These are phyloP conservation scores for Mesitornis unicolor DNA, from an alignment of 2,113 vertebrate genomes.

Conservation along the genomic window DNA sequence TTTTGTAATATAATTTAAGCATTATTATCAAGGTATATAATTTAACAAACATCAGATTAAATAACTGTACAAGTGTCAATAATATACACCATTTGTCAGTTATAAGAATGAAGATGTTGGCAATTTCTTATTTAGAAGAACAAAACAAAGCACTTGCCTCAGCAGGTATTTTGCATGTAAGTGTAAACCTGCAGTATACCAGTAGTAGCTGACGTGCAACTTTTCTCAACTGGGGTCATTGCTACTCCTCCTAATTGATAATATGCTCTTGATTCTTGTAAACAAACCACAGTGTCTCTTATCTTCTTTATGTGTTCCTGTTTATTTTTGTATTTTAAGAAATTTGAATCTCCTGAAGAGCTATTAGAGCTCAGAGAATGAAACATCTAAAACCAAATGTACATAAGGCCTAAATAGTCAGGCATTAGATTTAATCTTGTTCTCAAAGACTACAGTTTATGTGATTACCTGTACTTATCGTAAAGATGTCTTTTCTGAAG, in stretches of 20 bases:
- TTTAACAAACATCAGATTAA: neutral
- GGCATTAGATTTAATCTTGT: neutral
- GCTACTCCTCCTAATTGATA: neutral
- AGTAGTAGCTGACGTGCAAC: neutral
- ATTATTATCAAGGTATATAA: neutral
- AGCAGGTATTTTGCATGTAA: neutral
- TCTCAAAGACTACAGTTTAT: neutral
- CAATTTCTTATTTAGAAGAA: neutral
- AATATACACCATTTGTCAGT: neutral
- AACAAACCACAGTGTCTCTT: neutral
- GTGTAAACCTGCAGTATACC: neutral
- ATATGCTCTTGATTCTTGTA: neutral
- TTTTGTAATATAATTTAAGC: neutral
- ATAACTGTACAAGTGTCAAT: neutral
- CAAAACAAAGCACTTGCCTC: neutral
- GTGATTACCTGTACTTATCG: neutral
- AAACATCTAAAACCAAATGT: slow-evolving; percentile 10
- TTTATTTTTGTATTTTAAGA: neutral
- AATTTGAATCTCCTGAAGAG: neutral
- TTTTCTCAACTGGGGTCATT: neutral
- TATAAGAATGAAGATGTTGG: neutral
- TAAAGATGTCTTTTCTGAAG: neutral
- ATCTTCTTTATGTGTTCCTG: neutral
- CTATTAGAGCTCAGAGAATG: neutral
- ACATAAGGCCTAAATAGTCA: neutral